These are phyloP conservation scores for Euthynnus affinis DNA, from an alignment of 2,797 vertebrate species.

Conservation along the genomic window DNA sequence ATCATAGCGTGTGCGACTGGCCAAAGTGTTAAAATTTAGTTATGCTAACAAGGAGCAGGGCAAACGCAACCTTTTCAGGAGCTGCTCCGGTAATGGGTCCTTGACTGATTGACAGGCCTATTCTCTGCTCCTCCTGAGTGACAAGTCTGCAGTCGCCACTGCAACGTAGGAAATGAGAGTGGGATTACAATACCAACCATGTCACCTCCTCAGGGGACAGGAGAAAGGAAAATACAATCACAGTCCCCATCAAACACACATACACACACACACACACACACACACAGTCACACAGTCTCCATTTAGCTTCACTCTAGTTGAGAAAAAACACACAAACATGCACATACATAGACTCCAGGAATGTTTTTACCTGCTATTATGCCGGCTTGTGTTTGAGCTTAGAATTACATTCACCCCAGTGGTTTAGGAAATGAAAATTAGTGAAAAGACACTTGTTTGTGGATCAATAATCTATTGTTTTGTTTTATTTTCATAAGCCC, in stretches of 20 bases:
- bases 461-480: neutral
- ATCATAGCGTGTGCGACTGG: slow-evolving; percentile 57
- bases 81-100: slow-evolving; percentile 74
- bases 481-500: slow-evolving; percentile 8
- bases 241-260: slow-evolving; percentile 72
- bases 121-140: slow-evolving; percentile 83
- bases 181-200: slow-evolving; percentile 86
- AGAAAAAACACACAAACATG: slow-evolving; percentile 24
- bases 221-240: slow-evolving; percentile 83
- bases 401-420: slow-evolving; percentile 28
- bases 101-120: slow-evolving; percentile 84
- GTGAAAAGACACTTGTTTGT: slow-evolving; percentile 8
- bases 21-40: slow-evolving; percentile 76
- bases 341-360: slow-evolving; percentile 36
- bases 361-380: slow-evolving; percentile 53
- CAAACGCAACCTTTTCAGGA: slow-evolving; percentile 52
- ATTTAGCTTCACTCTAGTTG: slow-evolving; percentile 44
- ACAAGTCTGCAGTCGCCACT: slow-evolving; percentile 79
- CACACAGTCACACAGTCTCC: slow-evolving; percentile 44
- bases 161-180: slow-evolving; percentile 84
- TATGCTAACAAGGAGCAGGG: slow-evolving; percentile 75
- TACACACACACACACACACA: slow-evolving; percentile 30
- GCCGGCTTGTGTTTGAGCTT: slow-evolving; percentile 25
- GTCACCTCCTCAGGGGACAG: slow-evolving; percentile 84
- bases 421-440: slow-evolving; percentile 28